Evolutionary conservation across 2,797 vertebrate genomes (phyloP).

Genomic region (Benthosema pterotum): DNA sequence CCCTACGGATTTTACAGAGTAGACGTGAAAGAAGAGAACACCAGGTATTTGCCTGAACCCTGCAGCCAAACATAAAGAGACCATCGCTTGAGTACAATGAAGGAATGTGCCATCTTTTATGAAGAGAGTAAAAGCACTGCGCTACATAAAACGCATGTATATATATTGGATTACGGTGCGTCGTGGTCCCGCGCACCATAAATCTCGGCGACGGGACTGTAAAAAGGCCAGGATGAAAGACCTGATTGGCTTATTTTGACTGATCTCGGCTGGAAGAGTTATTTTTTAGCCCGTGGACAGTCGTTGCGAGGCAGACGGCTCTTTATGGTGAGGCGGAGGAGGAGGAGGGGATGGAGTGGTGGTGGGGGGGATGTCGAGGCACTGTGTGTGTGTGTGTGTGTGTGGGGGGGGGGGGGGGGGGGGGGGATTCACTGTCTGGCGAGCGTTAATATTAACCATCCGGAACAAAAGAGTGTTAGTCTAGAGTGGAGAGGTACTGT

Average conservation of each 20-base stretch:
- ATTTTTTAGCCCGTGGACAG: slow-evolving; percentile 56
- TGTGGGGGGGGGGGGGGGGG: neutral
- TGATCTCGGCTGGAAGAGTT: slow-evolving; percentile 53
- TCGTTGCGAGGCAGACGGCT: slow-evolving; percentile 51
- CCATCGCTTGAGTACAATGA: slow-evolving; percentile 57
- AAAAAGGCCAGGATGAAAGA: slow-evolving; percentile 60
- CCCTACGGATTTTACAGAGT: neutral
- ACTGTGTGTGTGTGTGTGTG: no score
- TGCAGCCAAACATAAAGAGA: slow-evolving; percentile 60
- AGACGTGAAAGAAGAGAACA: slow-evolving; percentile 21
- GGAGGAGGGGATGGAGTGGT: no score
- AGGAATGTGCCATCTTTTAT: slow-evolving; percentile 71
- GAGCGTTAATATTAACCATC: slow-evolving; percentile 66
- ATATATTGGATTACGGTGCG: slow-evolving; percentile 67
- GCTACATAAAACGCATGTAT: slow-evolving; percentile 69
- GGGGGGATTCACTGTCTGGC: slow-evolving; percentile 53
- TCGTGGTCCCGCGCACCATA: slow-evolving; percentile 58
- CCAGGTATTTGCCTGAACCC: slow-evolving; percentile 28
- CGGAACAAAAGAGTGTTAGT: slow-evolving; percentile 59
- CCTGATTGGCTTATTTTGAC: slow-evolving; percentile 67
- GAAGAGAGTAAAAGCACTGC: slow-evolving; percentile 60
- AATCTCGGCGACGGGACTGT: slow-evolving; percentile 57
- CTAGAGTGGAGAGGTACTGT: slow-evolving; percentile 37
- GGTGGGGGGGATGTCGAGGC: no score
- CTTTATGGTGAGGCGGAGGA: slow-evolving; percentile 4